Conservation (phyloP, 2,888 invertebrate species). For the Campoplex capitator region DNA sequence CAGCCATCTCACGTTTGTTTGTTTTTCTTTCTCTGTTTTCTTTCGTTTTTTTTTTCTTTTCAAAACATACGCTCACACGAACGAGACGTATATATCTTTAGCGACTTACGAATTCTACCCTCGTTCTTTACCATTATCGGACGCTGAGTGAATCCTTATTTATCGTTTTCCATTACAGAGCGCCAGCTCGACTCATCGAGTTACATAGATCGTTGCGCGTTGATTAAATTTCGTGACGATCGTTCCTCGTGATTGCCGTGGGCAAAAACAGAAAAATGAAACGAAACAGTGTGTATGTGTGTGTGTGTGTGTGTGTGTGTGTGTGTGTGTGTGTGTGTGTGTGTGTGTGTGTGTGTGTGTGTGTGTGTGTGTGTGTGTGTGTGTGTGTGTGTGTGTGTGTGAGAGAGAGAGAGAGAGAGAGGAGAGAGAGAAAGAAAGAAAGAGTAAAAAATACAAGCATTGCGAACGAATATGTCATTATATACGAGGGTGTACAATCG, state of each 20-base stretch:
- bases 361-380: too few relatives aligned
- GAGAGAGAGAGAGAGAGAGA: not conserved
- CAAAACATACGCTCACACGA: not conserved
- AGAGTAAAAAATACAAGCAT: not conserved
- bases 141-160: constrained; percentile 54
- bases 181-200: constrained; percentile 45
- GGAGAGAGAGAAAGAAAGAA: not conserved
- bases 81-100: not conserved
- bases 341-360: too few relatives aligned
- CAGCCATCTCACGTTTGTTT: constrained; percentile 7
- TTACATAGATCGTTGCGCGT: constrained; percentile 52
- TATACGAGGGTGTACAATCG: constrained; percentile 4
- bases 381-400: too few relatives aligned
- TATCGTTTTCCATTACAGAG: constrained; percentile 55
- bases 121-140: constrained; percentile 43
- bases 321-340: too few relatives aligned
- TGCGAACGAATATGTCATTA: constrained; percentile 16
- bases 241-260: constrained; percentile 5
- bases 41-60: not conserved
- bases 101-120: constrained; percentile 41
- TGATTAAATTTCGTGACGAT: constrained; percentile 60
- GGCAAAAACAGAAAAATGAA: constrained; percentile 10
- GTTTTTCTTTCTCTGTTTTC: not conserved
- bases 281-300: not conserved
- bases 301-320: too few relatives aligned